phyloP scores from a whole-genome alignment of 2,797 vertebrate genomes.

The Sphenodon punctatus region DNA sequence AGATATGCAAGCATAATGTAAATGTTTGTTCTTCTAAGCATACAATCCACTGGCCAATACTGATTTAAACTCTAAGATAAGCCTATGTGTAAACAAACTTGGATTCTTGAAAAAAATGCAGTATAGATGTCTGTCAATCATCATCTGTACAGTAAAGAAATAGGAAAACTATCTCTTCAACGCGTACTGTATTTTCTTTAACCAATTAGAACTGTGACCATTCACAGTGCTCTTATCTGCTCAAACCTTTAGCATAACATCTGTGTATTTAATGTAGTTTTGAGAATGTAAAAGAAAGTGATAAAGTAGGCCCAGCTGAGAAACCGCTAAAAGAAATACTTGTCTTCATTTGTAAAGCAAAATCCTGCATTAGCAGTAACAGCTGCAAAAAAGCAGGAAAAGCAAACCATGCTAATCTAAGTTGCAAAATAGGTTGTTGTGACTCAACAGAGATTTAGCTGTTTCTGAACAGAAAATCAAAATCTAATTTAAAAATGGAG shows the following conservation, averaged over 20 bases:
- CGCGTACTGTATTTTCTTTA: conserved; percentile 5
- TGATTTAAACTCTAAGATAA: not conserved
- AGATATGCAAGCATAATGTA: not conserved
- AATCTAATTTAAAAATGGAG: conserved; percentile 56
- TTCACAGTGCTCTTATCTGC: not conserved
- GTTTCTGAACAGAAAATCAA: conserved; percentile 52
- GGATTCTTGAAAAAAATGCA: not conserved
- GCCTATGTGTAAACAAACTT: not conserved
- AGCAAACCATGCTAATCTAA: conserved; percentile 27
- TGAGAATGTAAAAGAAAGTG: conserved; percentile 1
- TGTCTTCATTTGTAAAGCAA: conserved; percentile 26
- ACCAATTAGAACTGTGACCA: not conserved
- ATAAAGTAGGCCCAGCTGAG: not conserved
- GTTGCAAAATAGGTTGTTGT: conserved; percentile 42
- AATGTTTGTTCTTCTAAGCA: conserved; percentile 4
- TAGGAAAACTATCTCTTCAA: not conserved
- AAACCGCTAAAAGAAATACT: conserved; percentile 3
- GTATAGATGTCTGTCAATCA: not conserved
- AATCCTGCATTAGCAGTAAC: conserved; percentile 13
- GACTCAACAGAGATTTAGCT: conserved; percentile 44
- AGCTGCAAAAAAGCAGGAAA: conserved; percentile 13
- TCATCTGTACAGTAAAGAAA: not conserved
- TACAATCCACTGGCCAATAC: not conserved
- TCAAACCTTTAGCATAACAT: not conserved
- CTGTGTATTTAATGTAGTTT: conserved; percentile 31